Conservation (phyloP, 2,113 vertebrate species). For the Dasyornis broadbenti region DNA sequence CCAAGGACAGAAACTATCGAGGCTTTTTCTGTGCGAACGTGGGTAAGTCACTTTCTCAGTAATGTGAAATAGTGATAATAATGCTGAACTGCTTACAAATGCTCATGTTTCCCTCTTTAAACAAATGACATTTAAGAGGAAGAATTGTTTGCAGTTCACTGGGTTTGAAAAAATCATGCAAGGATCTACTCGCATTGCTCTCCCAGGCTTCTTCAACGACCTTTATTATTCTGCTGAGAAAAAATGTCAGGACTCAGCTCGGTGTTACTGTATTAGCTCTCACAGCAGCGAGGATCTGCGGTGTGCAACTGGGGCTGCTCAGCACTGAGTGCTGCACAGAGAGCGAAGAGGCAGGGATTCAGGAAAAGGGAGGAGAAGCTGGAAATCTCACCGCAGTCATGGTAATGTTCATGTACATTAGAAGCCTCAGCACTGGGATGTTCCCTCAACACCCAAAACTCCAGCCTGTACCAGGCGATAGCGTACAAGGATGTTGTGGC, state of each 20-base stretch:
- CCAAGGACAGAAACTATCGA: background rate
- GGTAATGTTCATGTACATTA: background rate
- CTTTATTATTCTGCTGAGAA: background rate
- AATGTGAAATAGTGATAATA: background rate
- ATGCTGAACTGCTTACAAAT: background rate
- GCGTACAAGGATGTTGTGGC: background rate
- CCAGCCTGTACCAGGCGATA: background rate
- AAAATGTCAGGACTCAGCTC: background rate
- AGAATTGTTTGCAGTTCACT: background rate
- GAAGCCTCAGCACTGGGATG: background rate
- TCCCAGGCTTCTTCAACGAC: background rate
- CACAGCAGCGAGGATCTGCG: background rate
- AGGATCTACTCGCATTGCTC: background rate
- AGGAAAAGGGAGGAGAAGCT: background rate
- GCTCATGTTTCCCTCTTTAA: background rate
- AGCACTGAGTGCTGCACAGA: background rate
- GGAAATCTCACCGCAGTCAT: background rate
- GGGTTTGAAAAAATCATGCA: background rate
- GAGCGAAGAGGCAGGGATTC: background rate
- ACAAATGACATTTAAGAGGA: background rate
- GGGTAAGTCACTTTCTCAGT: background rate
- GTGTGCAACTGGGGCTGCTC: background rate
- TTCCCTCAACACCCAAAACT: background rate
- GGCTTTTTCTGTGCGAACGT: background rate
- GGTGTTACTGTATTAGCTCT: background rate